Evolutionary conservation across 2,888 invertebrate species (phyloP).

Genomic region (Germaria angustata): DNA sequence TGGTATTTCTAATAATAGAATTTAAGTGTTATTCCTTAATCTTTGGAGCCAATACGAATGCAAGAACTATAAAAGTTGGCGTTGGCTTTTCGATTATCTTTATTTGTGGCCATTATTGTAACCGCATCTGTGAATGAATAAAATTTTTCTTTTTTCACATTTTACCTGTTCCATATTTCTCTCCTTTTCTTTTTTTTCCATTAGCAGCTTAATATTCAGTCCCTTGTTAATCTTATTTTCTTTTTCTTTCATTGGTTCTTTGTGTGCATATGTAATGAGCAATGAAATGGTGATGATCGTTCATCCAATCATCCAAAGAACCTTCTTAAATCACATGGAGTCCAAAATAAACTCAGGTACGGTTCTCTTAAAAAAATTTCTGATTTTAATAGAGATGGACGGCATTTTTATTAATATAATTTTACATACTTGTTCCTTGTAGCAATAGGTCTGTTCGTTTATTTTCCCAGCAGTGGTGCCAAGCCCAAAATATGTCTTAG

Average conservation of each 20-base stretch:
- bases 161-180: neutral
- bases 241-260: neutral
- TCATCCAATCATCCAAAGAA: constrained; percentile 59
- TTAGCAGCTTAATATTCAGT: constrained; percentile 14
- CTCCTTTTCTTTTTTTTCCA: neutral
- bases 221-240: constrained; percentile 44
- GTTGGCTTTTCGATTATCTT: too few relatives aligned
- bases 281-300: constrained; percentile 53
- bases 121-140: constrained; percentile 11
- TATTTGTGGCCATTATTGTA: neutral
- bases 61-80: too few relatives aligned
- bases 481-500: too few relatives aligned
- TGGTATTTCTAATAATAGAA: too few relatives aligned
- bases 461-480: too few relatives aligned
- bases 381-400: constrained; percentile 25
- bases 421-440: constrained; percentile 47
- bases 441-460: too few relatives aligned
- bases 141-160: neutral
- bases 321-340: constrained; percentile 44
- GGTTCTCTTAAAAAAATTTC: neutral
- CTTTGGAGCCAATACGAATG: too few relatives aligned
- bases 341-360: constrained; percentile 47
- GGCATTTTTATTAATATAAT: constrained; percentile 20
- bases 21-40: too few relatives aligned
- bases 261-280: constrained; percentile 63